phyloP scores from a whole-genome alignment of 2,888 invertebrate species.

The Vesta saturnalis region DNA sequence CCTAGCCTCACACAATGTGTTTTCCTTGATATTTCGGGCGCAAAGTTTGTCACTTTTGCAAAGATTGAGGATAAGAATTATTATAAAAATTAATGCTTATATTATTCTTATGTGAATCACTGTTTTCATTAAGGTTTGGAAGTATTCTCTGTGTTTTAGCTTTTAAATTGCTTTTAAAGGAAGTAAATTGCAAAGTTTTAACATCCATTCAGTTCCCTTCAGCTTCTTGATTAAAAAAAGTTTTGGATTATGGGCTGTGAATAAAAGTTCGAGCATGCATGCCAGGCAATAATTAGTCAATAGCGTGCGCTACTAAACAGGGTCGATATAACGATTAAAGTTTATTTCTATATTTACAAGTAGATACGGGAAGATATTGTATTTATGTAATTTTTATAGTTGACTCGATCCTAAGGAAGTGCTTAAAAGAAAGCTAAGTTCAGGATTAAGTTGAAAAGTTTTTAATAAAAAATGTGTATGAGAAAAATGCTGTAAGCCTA shows the following conservation, averaged over 20 bases:
- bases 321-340: slow-evolving; percentile 39
- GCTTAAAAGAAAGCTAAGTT: too few species aligned
- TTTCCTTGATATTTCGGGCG: too few species aligned
- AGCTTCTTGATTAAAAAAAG: slow-evolving; percentile 41
- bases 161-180: slow-evolving; percentile 2
- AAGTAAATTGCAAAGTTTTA: slow-evolving; percentile 9
- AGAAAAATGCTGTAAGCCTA: not conserved
- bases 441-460: too few species aligned
- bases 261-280: slow-evolving; percentile 44
- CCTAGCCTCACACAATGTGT: too few species aligned
- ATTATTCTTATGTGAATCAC: too few species aligned
- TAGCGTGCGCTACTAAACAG: slow-evolving; percentile 39
- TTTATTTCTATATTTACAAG: slow-evolving; percentile 38
- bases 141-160: not conserved
- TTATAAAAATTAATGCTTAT: too few species aligned
- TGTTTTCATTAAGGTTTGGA: not conserved
- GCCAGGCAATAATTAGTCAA: slow-evolving; percentile 47
- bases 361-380: slow-evolving; percentile 12
- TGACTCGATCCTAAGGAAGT: too few species aligned
- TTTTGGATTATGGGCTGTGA: slow-evolving; percentile 45
- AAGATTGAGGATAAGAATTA: too few species aligned
- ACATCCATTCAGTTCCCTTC: slow-evolving; percentile 2
- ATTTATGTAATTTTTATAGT: not conserved
- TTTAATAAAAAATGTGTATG: not conserved
- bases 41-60: too few species aligned